Evolutionary conservation across 2,797 vertebrate genomes (phyloP), one percentile per base, ranked within the genome.

Genomic region (Parotocinclus haroldoi): DNA sequence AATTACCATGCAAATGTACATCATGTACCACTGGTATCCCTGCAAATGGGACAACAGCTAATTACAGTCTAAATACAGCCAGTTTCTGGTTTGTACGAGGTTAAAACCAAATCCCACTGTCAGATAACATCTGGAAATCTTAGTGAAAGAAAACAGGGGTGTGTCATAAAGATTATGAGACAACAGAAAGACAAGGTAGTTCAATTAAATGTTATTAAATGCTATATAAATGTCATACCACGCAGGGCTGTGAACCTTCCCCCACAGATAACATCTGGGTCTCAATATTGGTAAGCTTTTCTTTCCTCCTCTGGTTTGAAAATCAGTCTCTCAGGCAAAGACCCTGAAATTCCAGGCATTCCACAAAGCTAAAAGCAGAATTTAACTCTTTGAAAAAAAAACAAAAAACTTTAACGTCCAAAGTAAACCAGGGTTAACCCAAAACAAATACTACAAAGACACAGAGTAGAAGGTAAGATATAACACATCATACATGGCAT

Each of bases 271-370:
- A 13, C 39, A 71, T 54, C 62, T 66, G 58, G 12, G 44, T 63
- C 57, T 17, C 10, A 57, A 19, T 44, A 44, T 38, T 51, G 42
- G 52, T 17, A 19, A 17, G 36, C 17, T 44, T 40, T 17, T 48
- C 10, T 44, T 37, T 49, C 37, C 8, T 38, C 16, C 51, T 49
- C 19, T 1, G 5, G 7, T 37, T 49, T 44, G 13, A 71, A 36
- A 65, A 58, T 17, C 56, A 49, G 50, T 42, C 27, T 51, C 27
- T n/a, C 46, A 57, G 14, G 52, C 63, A 66, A 56, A 59, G 27
- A 45, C 67, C 57, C 51, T 54, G 27, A 67, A 71, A 75, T 75
- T 75, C 64, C 68, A 63, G 54, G 52, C 73, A 71, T 75, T 75
- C 73, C 60, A 17, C 10, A 9, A 50, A 62, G 40, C 63, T 66